Percentiles rank a stretch among this genome's conserved stretches.
Conservation (phyloP, 2,113 vertebrate species). For the Embiotoca jacksoni region DNA sequence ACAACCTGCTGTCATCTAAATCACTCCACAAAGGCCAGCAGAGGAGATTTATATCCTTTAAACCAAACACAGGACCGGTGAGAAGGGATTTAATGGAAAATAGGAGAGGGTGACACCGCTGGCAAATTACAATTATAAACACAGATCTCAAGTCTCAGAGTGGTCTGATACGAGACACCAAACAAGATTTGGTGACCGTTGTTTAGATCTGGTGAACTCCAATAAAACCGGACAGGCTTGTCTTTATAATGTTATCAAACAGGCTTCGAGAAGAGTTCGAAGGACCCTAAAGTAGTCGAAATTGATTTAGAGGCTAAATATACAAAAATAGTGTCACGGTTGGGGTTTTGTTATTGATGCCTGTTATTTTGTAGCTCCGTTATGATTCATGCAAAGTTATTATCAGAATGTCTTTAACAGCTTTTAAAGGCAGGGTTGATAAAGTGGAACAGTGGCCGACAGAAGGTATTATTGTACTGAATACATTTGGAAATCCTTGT, state of each 20-base stretch:
- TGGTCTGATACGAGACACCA: not conserved
- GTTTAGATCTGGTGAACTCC: slow-evolving; percentile 1
- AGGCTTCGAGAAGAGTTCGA: not conserved
- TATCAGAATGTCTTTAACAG: not conserved
- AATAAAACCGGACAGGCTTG: slow-evolving; percentile 14
- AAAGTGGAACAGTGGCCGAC: not conserved
- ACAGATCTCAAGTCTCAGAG: slow-evolving; percentile 3
- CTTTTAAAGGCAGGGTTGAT: not conserved
- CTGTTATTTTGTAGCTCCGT: not conserved
- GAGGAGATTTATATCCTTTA: slow-evolving; percentile 60
- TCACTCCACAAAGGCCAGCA: slow-evolving; percentile 48
- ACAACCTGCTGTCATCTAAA: slow-evolving; percentile 64
- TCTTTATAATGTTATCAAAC: not conserved
- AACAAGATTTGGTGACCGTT: slow-evolving; percentile 7
- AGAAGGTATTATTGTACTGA: not conserved
- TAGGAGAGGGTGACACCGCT: slow-evolving; percentile 40
- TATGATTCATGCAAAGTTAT: slow-evolving; percentile 10
- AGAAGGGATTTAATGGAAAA: slow-evolving; percentile 40
- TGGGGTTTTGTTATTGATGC: not conserved
- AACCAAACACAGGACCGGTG: slow-evolving; percentile 52
- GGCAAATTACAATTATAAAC: slow-evolving; percentile 36
- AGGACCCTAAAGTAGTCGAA: not conserved
- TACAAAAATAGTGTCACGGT: not conserved
- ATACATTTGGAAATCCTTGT: slow-evolving; percentile 11
- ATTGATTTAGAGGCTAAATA: not conserved